Percentiles rank a stretch among this genome's conserved stretches.
phyloP scores from a whole-genome alignment of 2,797 vertebrate species.

The Esox masquinongy region DNA sequence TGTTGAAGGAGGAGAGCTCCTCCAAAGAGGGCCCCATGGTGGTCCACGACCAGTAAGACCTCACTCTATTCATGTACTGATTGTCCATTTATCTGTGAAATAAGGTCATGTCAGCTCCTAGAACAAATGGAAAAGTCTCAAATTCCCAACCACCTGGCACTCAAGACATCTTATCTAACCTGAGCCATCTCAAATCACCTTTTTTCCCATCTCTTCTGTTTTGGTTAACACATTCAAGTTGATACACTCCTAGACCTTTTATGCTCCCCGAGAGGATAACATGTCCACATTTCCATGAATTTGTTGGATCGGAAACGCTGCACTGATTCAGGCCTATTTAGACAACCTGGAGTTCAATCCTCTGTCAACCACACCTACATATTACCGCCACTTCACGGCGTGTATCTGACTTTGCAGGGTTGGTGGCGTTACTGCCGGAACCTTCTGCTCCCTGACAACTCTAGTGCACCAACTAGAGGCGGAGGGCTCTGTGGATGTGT shows the following conservation, averaged over 20 bases:
- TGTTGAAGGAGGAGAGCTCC: slow-evolving; percentile 82
- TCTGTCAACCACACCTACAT: neutral
- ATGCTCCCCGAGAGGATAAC: neutral
- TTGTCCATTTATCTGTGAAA: neutral
- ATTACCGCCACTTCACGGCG: neutral
- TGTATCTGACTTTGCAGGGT: slow-evolving; percentile 67
- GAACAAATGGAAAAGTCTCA: neutral
- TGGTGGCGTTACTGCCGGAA: slow-evolving; percentile 89
- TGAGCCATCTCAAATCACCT: neutral
- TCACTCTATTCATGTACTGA: neutral
- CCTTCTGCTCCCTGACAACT: slow-evolving; percentile 88
- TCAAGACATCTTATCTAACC: neutral
- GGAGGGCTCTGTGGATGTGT: slow-evolving; percentile 87
- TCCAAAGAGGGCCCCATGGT: slow-evolving; percentile 84
- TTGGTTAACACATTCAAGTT: neutral
- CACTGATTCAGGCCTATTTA: neutral
- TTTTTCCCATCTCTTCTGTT: neutral
- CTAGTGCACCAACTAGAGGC: slow-evolving; percentile 86
- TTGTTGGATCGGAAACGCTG: neutral
- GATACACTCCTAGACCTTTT: neutral
- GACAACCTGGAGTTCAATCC: neutral
- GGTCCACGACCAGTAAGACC: slow-evolving; percentile 90
- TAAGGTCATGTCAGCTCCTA: neutral
- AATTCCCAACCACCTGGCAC: neutral
- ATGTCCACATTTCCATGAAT: neutral